Percentiles rank a stretch among this genome's conserved stretches.
These are phyloP conservation scores for Artibeus lituratus DNA, from an alignment of 2,797 vertebrate genomes.

Conservation along the genomic window DNA sequence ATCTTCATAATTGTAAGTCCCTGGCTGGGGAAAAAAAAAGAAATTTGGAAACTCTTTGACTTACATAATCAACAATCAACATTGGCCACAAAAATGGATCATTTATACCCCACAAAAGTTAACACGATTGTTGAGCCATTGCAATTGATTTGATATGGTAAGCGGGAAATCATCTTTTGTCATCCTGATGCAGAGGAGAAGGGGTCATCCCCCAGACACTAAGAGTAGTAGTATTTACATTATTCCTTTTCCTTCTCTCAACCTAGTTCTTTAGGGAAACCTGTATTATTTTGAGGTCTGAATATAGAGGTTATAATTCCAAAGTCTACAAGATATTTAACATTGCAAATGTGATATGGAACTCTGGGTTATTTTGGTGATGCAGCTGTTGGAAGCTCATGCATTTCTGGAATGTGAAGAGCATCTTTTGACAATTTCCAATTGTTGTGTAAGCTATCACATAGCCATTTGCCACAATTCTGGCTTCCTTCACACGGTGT, in stretches of 20 bases:
- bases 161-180: neutral
- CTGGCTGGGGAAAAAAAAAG: neutral
- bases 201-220: neutral
- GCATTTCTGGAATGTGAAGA: constrained; percentile 60
- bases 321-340: constrained; percentile 42
- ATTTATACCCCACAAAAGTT: neutral
- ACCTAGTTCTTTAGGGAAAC: neutral
- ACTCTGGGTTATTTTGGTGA: constrained; percentile 65
- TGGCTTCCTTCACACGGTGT: constrained; percentile 22
- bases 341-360: constrained; percentile 40
- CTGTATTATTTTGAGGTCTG: neutral
- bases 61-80: neutral
- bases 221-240: neutral
- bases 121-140: neutral
- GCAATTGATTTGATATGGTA: neutral
- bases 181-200: neutral
- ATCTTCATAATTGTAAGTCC: neutral
- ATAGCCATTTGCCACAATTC: neutral
- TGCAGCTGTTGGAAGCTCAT: constrained; percentile 62
- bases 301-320: constrained; percentile 10
- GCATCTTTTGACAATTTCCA: constrained; percentile 54
- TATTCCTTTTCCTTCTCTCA: neutral
- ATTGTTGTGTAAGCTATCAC: constrained; percentile 58
- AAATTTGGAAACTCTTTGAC: neutral
- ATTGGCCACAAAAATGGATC: neutral